These are phyloP conservation scores for Uropsilus gracilis DNA, from an alignment of 2,113 vertebrate genomes.

Conservation along the genomic window DNA sequence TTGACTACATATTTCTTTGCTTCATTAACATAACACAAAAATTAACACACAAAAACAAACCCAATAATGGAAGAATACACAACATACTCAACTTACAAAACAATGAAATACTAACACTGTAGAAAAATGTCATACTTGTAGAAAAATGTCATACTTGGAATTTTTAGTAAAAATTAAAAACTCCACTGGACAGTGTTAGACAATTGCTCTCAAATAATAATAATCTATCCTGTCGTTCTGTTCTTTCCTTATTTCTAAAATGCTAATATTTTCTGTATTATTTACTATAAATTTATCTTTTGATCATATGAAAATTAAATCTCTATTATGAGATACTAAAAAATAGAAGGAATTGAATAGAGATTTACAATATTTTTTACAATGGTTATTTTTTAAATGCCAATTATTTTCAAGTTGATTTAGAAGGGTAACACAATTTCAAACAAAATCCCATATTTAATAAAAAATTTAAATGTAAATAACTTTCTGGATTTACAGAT, in stretches of 20 bases:
- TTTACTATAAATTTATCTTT: background rate
- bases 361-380: background rate
- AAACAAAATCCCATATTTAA: constrained; percentile 21
- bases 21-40: background rate
- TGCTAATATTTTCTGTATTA: background rate
- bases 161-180: background rate
- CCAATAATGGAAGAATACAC: background rate
- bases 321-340: background rate
- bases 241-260: background rate
- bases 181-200: background rate
- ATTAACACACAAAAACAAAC: background rate
- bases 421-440: background rate
- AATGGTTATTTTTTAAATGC: constrained; percentile 2
- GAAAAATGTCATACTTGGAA: background rate
- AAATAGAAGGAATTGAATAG: constrained; percentile 26
- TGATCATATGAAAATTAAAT: background rate
- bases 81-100: background rate
- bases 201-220: background rate
- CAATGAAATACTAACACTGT: background rate
- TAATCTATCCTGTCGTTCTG: background rate
- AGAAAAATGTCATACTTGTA: background rate
- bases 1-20: background rate
- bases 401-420: constrained; percentile 21
- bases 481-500: background rate
- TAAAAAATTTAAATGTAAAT: background rate